Evolutionary conservation across 1,140 invertebrate genomes (phyloP), one percentile per base, ranked within the genome.

Genomic region (Phocides pigmalion): DNA sequence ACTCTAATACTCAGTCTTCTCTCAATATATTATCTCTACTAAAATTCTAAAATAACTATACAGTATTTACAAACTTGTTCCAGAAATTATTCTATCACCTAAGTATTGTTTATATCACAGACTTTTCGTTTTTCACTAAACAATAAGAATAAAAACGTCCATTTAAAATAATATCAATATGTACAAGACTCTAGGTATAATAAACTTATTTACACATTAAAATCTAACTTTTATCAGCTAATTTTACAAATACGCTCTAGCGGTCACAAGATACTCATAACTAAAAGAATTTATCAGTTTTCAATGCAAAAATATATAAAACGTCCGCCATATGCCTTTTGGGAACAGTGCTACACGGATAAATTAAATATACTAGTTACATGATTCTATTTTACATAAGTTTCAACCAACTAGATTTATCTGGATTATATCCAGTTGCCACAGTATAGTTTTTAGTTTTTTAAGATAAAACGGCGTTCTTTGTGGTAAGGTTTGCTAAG

Each of bases 251-350:
- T 86, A 87, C 81, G 77, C 81, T 87, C 82, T 89, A 88, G 82
- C 85, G 83, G 87, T 91, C 89, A 91, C 85, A 89, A 90, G 76
- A 85, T 86, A 90, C 81, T 90, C 89, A 90, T 90, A 92, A 91
- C 89, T 91, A 92, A 92, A 91, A 91, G 83, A 91, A 91, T 91
- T 89, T 88, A 89, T 90, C 85, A 89, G 84, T 86, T 92, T 92
- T 89, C 83, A 79, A 91, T 92, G 90, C 88, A 92, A 92, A 92
- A 92, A 92, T 89, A 89, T 90, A 92, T 91, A 92, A 91, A 91
- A 90, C 85, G 87, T 92, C 90, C 90, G 90, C 90, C 90, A 92
- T 92, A 91, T 91, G 90, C 90, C 87, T 91, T 92, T 90, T 89
- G 84, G 88, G 81, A 89, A 84, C 81, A 89, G 76, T 85, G 80